These are phyloP conservation scores for Pseudotriccus pelzelni DNA, from an alignment of 2,797 vertebrate species.

Conservation along the genomic window DNA sequence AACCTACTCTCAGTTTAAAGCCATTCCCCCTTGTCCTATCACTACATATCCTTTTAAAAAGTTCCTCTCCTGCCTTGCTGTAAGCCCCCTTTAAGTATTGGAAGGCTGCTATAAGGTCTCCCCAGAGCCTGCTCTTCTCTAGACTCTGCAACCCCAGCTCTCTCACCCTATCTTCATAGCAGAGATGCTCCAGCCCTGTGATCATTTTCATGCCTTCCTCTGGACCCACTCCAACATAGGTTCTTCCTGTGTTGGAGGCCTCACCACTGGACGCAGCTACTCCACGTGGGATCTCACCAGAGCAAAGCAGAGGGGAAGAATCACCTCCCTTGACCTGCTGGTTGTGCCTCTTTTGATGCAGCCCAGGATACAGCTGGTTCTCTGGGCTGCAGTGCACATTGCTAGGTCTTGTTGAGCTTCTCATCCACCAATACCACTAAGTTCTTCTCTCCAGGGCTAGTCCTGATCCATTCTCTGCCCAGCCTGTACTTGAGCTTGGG, in stretches of 20 bases:
- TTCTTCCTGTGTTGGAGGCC: not conserved
- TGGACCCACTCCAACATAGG: not conserved
- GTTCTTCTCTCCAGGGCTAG: not conserved
- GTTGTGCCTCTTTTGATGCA: not conserved
- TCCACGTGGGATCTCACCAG: not conserved
- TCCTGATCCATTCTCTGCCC: not conserved
- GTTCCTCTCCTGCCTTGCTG: not conserved
- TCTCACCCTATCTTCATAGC: not conserved
- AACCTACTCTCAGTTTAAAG: not conserved
- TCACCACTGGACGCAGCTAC: not conserved
- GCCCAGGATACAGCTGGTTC: not conserved
- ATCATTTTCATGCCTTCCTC: not conserved
- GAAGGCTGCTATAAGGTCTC: not conserved
- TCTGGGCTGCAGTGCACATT: not conserved
- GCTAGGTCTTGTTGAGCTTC: not conserved
- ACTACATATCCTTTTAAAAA: not conserved
- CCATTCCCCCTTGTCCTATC: not conserved
- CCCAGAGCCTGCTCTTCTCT: rapidly evolving
- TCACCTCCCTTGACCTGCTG: not conserved
- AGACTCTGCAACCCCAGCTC: not conserved
- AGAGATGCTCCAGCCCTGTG: not conserved
- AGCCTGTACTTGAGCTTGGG: not conserved
- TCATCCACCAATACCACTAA: not conserved
- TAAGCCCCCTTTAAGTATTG: not conserved
- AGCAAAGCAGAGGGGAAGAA: not conserved